Conservation (phyloP, 2,797 vertebrate species). For the Sebastes kiyomatsui region DNA sequence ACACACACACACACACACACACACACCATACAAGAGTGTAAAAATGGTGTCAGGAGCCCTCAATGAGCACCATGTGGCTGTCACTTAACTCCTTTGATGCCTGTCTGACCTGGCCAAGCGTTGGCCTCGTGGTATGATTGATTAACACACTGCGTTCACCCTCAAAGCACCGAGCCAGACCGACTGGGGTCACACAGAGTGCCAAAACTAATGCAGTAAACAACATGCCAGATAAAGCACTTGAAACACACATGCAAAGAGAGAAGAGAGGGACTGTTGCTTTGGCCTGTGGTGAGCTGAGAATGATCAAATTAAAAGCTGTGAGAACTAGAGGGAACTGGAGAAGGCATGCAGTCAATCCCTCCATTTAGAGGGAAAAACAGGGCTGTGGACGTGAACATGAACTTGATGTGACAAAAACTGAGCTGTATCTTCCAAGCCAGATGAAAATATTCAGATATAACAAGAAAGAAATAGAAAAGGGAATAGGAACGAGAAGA, state of each 20-base stretch:
- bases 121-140: conserved; percentile 40
- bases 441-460: conserved; percentile 9
- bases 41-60: conserved; percentile 7
- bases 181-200: conserved; percentile 47
- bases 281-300: conserved; percentile 13
- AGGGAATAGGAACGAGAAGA: neutral
- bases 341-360: conserved; percentile 13
- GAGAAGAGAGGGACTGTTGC: conserved; percentile 39
- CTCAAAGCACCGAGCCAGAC: conserved; percentile 53
- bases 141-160: conserved; percentile 56
- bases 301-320: conserved; percentile 51
- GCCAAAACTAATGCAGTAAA: conserved; percentile 57
- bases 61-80: conserved; percentile 34
- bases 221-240: conserved; percentile 37
- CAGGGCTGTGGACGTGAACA: neutral
- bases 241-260: conserved; percentile 12
- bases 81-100: conserved; percentile 48
- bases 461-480: neutral
- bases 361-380: conserved; percentile 1
- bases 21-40: neutral
- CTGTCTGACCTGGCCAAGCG: conserved; percentile 32
- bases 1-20: neutral
- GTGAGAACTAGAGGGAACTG: conserved; percentile 36
- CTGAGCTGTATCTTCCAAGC: neutral
- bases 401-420: conserved; percentile 13